Evolutionary conservation across 2,888 invertebrate genomes (phyloP).

Genomic region (Parnassius apollo): DNA sequence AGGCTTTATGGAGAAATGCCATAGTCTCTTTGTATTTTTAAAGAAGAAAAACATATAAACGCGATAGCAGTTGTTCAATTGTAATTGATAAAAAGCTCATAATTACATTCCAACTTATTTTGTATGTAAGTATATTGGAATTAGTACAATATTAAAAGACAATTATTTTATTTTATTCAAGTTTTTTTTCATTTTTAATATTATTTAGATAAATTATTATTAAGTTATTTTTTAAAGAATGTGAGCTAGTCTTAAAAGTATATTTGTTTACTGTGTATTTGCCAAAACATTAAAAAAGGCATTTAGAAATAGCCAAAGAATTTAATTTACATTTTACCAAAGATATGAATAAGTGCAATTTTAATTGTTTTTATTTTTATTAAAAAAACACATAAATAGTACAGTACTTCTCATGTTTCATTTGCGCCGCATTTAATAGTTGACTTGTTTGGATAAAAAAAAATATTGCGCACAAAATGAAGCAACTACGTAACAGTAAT

Average conservation of each 20-base stretch:
- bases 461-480: slow-evolving; percentile 24
- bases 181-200: slow-evolving; percentile 18
- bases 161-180: not conserved
- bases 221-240: slow-evolving; percentile 13
- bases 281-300: not conserved
- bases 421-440: slow-evolving; percentile 13
- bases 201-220: slow-evolving; percentile 23
- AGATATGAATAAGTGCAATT: slow-evolving; percentile 29
- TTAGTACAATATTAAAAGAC: not conserved
- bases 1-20: too few relatives aligned
- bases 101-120: slow-evolving; percentile 8
- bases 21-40: too few relatives aligned
- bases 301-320: slow-evolving; percentile 15
- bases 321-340: slow-evolving; percentile 24
- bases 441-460: slow-evolving; percentile 3
- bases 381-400: not conserved
- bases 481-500: not conserved
- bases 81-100: too few relatives aligned
- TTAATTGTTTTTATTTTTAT: not conserved
- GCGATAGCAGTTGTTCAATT: too few relatives aligned
- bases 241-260: slow-evolving; percentile 24
- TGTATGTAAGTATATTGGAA: not conserved
- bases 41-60: too few relatives aligned
- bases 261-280: slow-evolving; percentile 3
- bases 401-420: slow-evolving; percentile 6